A percentile compares a stretch with the other conserved stretches of the same genome.
Evolutionary conservation across 2,888 invertebrate genomes (phyloP).

Genomic region (Stenichneumon culpator): DNA sequence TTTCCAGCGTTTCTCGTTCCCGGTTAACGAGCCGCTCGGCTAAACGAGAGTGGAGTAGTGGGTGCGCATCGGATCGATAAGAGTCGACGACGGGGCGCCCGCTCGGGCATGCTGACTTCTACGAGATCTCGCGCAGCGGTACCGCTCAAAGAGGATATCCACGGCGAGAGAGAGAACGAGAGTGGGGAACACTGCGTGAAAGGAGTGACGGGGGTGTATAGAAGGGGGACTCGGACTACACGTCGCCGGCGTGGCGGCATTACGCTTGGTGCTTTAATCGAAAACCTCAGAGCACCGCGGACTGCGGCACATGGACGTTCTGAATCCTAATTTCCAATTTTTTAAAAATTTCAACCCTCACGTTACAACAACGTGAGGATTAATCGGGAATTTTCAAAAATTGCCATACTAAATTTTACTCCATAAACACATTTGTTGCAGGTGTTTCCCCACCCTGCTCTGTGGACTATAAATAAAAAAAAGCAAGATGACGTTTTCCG

Average conservation of each 20-base stretch:
- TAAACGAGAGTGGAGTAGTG: slow-evolving; percentile 59
- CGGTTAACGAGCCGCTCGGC: slow-evolving; percentile 59
- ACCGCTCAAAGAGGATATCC: slow-evolving; percentile 24
- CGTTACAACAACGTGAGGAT: slow-evolving; percentile 14
- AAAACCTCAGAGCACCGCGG: slow-evolving; percentile 71
- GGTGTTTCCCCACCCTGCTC: neutral
- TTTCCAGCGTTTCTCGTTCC: slow-evolving; percentile 28
- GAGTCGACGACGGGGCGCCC: slow-evolving; percentile 48
- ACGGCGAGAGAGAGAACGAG: slow-evolving; percentile 7
- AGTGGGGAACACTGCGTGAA: slow-evolving; percentile 49
- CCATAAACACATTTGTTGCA: neutral
- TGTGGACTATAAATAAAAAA: neutral
- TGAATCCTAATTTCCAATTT: neutral
- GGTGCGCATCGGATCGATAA: slow-evolving; percentile 76
- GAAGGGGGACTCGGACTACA: slow-evolving; percentile 59
- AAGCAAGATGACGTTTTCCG: neutral
- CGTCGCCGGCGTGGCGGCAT: slow-evolving; percentile 73
- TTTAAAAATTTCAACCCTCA: neutral
- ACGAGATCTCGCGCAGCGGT: slow-evolving; percentile 50
- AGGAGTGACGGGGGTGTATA: slow-evolving; percentile 59
- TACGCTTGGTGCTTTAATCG: slow-evolving; percentile 70
- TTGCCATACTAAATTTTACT: neutral
- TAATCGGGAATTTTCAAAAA: neutral
- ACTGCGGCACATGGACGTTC: slow-evolving; percentile 58
- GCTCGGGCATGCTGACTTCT: slow-evolving; percentile 48